phyloP scores from a whole-genome alignment of 2,797 vertebrate genomes.

The Gobionotothen gibberifrons region DNA sequence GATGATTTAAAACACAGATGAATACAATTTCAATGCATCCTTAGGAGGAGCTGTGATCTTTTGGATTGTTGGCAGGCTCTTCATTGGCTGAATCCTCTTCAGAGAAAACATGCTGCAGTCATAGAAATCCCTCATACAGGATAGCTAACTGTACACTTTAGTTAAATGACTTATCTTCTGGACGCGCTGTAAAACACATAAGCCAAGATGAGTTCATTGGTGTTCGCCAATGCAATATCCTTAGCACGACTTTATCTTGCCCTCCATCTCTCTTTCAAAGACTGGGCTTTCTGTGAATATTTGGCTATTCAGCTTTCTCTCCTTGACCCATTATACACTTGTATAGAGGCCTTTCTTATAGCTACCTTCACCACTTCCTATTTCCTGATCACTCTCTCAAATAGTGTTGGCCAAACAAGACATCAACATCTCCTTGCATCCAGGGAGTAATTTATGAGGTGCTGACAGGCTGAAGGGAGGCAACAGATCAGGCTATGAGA shows the following conservation, averaged over 20 bases:
- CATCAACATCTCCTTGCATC: slow-evolving; percentile 71
- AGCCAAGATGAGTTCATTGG: slow-evolving; percentile 49
- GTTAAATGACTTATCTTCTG: slow-evolving; percentile 49
- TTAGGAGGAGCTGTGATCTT: slow-evolving; percentile 70
- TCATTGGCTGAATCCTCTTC: too few species aligned
- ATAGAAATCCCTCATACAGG: slow-evolving; percentile 6
- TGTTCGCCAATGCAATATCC: slow-evolving; percentile 69
- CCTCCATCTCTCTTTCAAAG: slow-evolving; percentile 58
- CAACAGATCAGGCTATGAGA: slow-evolving; percentile 47
- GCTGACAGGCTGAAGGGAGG: slow-evolving; percentile 85
- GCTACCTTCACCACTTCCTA: slow-evolving; percentile 49
- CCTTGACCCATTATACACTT: slow-evolving; percentile 61
- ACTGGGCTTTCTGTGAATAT: slow-evolving; percentile 59
- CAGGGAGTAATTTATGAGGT: slow-evolving; percentile 83
- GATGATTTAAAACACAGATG: slow-evolving; percentile 79
- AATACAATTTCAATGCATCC: slow-evolving; percentile 72
- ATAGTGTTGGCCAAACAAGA: slow-evolving; percentile 76
- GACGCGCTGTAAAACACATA: slow-evolving; percentile 39
- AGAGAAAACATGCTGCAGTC: not conserved
- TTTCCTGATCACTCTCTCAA: slow-evolving; percentile 57
- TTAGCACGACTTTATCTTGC: slow-evolving; percentile 67
- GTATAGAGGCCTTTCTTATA: slow-evolving; percentile 40
- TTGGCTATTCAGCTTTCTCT: slow-evolving; percentile 66
- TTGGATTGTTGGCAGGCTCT: slow-evolving; percentile 60
- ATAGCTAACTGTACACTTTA: slow-evolving; percentile 45